Evolutionary conservation across 1,140 invertebrate genomes (phyloP).

Genomic region (Rhyacophila brunnea): DNA sequence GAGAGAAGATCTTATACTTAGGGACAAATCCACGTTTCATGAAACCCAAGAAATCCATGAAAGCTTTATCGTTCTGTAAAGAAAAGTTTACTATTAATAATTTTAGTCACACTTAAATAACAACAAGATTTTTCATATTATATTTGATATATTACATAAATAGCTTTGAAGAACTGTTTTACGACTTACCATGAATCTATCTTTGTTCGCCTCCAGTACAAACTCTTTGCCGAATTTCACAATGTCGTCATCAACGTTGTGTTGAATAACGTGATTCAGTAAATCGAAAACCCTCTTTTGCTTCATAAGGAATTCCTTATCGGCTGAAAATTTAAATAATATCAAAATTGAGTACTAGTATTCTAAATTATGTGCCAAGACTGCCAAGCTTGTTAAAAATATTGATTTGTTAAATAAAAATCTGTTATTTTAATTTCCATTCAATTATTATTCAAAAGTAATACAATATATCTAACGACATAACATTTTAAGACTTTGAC

Average conservation of each 20-base stretch:
- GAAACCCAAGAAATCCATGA: slow-evolving; percentile 56
- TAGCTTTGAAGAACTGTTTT: neutral
- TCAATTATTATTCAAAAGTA: too few relatives aligned
- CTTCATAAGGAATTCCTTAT: slow-evolving; percentile 53
- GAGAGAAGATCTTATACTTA: slow-evolving; percentile 55
- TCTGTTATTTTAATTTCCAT: too few relatives aligned
- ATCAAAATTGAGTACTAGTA: neutral
- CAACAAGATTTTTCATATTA: neutral
- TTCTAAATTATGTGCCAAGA: too few relatives aligned
- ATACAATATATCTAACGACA: too few relatives aligned
- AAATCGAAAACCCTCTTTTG: slow-evolving; percentile 63
- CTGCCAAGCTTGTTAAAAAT: too few relatives aligned
- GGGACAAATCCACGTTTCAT: slow-evolving; percentile 52
- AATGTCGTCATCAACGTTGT: slow-evolving; percentile 44
- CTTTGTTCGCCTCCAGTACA: slow-evolving; percentile 54
- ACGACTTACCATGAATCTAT: slow-evolving; percentile 42
- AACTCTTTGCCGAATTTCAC: slow-evolving; percentile 54
- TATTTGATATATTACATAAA: neutral
- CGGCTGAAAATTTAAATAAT: slow-evolving; percentile 38
- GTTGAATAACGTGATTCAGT: slow-evolving; percentile 1
- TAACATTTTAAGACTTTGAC: too few relatives aligned
- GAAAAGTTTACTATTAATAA: slow-evolving; percentile 1
- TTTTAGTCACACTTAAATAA: neutral
- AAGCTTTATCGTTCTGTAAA: slow-evolving; percentile 50
- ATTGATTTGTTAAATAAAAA: too few relatives aligned